phyloP scores from a whole-genome alignment of 2,113 vertebrate species.

The Elephantulus edwardii region DNA sequence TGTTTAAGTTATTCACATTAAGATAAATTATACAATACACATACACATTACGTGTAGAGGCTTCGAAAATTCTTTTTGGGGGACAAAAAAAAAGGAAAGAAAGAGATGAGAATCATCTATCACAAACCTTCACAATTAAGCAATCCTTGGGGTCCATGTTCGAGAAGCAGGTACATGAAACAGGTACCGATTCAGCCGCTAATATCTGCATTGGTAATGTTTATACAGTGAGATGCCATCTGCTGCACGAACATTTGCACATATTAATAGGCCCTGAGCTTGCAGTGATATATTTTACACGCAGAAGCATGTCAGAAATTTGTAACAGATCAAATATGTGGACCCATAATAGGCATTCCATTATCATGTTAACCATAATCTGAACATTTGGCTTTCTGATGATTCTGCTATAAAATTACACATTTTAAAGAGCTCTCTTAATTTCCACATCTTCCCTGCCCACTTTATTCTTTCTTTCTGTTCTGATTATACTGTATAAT shows the following conservation, averaged over 20 bases:
- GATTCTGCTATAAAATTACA: conserved; percentile 25
- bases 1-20: neutral
- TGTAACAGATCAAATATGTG: conserved; percentile 55
- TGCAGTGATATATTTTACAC: conserved; percentile 52
- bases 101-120: neutral
- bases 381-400: conserved; percentile 63
- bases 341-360: neutral
- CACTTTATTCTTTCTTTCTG: neutral
- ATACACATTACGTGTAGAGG: neutral
- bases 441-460: neutral
- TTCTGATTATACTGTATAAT: neutral
- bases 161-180: neutral
- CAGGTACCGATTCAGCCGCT: neutral
- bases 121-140: conserved; percentile 25
- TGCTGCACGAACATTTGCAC: conserved; percentile 53
- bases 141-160: neutral
- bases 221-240: conserved; percentile 54
- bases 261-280: conserved; percentile 59
- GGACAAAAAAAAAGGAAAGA: neutral
- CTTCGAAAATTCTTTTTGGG: conserved; percentile 12
- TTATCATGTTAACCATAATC: conserved; percentile 18
- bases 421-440: conserved; percentile 25
- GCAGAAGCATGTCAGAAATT: conserved; percentile 63
- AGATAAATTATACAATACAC: neutral
- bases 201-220: conserved; percentile 61